These are phyloP conservation scores for Drosophila tanythrix DNA, from an alignment of 2,888 invertebrate genomes.

Conservation along the genomic window DNA sequence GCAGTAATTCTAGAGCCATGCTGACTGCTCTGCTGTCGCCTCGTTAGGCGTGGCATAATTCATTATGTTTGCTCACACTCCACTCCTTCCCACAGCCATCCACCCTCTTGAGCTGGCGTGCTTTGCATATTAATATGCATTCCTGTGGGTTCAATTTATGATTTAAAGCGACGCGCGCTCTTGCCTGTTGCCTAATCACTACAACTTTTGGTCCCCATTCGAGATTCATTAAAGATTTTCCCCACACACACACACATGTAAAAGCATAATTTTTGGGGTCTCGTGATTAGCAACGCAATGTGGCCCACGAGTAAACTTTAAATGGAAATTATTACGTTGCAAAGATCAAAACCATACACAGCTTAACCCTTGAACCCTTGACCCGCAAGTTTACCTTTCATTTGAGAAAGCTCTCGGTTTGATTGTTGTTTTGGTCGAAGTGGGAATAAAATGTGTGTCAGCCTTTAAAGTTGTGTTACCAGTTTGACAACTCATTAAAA, in stretches of 20 bases:
- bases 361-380: slow-evolving; percentile 16
- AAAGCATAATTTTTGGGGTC: neutral
- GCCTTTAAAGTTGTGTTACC: slow-evolving; percentile 14
- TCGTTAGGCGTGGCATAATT: slow-evolving; percentile 81
- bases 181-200: slow-evolving; percentile 58
- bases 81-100: slow-evolving; percentile 1
- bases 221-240: slow-evolving; percentile 27
- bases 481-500: slow-evolving; percentile 14
- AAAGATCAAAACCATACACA: slow-evolving; percentile 60
- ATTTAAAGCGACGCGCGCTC: slow-evolving; percentile 59
- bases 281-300: slow-evolving; percentile 39
- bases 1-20: slow-evolving; percentile 51
- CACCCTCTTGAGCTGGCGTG: slow-evolving; percentile 48
- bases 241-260: neutral
- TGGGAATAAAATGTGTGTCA: slow-evolving; percentile 14
- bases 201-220: slow-evolving; percentile 20
- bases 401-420: neutral
- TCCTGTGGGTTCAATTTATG: slow-evolving; percentile 70
- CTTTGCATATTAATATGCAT: slow-evolving; percentile 80
- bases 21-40: slow-evolving; percentile 67
- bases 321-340: slow-evolving; percentile 53
- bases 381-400: slow-evolving; percentile 32
- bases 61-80: slow-evolving; percentile 72
- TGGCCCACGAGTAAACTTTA: slow-evolving; percentile 18
- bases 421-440: slow-evolving; percentile 2